Percentiles rank a stretch among this genome's conserved stretches.
Conservation (phyloP, 2,888 invertebrate species). For the Acronicta leporina region DNA sequence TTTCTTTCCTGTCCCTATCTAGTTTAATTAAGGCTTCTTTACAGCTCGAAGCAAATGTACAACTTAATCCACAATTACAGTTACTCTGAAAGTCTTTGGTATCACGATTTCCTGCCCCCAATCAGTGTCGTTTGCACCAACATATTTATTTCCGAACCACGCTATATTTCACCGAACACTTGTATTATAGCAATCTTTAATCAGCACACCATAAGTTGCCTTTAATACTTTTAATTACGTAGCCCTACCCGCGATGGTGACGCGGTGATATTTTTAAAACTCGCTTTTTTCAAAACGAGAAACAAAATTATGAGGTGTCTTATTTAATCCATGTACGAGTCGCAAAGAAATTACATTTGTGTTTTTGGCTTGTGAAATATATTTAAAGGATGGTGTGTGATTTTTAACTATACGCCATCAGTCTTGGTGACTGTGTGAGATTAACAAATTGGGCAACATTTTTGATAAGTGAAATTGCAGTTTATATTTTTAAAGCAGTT, state of each 20-base stretch:
- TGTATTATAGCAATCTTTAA: slow-evolving; percentile 64
- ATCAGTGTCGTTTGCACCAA: slow-evolving; percentile 34
- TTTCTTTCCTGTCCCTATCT: slow-evolving; percentile 13
- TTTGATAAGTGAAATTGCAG: slow-evolving; percentile 8
- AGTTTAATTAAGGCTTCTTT: slow-evolving; percentile 36
- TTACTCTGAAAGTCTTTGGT: slow-evolving; percentile 20
- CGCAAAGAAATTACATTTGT: slow-evolving; percentile 19
- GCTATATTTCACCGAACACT: slow-evolving; percentile 59
- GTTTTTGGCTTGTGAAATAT: slow-evolving; percentile 33
- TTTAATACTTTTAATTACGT: slow-evolving; percentile 61
- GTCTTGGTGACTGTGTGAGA: slow-evolving; percentile 27
- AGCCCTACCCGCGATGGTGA: slow-evolving; percentile 24
- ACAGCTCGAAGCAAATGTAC: slow-evolving; percentile 13
- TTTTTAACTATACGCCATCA: slow-evolving; percentile 7
- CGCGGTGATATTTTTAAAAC: slow-evolving; percentile 34
- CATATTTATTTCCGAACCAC: slow-evolving; percentile 52
- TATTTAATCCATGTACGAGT: slow-evolving; percentile 21
- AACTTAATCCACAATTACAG: slow-evolving; percentile 35
- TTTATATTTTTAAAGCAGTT: neutral
- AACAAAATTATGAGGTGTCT: slow-evolving; percentile 46
- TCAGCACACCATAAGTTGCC: slow-evolving; percentile 54
- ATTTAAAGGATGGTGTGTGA: slow-evolving; percentile 22
- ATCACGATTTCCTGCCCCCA: slow-evolving; percentile 47
- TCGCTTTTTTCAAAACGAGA: slow-evolving; percentile 21
- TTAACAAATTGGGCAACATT: slow-evolving; percentile 29